Percentiles rank a stretch among this genome's conserved stretches.
These are phyloP conservation scores for Cavia porcellus DNA, from an alignment of 2,113 vertebrate genomes.

Conservation along the genomic window DNA sequence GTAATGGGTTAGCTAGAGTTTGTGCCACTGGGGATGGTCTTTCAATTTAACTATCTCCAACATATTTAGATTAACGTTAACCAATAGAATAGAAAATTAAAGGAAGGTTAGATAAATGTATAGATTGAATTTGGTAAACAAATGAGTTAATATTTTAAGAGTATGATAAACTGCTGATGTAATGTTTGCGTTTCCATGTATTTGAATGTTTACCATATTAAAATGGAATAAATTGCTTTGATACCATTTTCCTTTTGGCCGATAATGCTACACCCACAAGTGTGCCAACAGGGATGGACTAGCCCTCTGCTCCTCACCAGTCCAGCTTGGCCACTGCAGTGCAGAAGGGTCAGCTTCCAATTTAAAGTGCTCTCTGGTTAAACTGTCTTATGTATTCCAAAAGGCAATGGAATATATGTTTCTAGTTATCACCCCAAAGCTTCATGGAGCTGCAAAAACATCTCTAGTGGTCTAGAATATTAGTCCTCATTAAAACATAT, in stretches of 20 bases:
- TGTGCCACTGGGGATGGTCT: neutral
- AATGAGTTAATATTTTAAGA: neutral
- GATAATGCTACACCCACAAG: neutral
- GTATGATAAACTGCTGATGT: neutral
- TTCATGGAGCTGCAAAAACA: neutral
- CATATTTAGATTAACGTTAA: neutral
- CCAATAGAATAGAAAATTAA: neutral
- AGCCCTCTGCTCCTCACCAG: too few relatives aligned
- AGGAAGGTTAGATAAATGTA: neutral
- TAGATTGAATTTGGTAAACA: neutral
- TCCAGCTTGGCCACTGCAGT: neutral
- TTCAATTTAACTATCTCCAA: neutral
- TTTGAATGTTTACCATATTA: neutral
- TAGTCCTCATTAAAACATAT: too few relatives aligned
- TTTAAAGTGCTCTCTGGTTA: neutral
- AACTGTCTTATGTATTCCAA: neutral
- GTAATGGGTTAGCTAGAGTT: neutral
- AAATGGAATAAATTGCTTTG: too few relatives aligned
- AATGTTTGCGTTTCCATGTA: neutral
- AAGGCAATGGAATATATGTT: neutral
- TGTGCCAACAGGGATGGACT: neutral
- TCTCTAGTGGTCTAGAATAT: neutral
- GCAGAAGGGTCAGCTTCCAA: too few relatives aligned
- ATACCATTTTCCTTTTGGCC: neutral
- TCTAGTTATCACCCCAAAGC: neutral